These are phyloP conservation scores for Buathra laborator DNA, from an alignment of 2,888 invertebrate species.

Conservation along the genomic window DNA sequence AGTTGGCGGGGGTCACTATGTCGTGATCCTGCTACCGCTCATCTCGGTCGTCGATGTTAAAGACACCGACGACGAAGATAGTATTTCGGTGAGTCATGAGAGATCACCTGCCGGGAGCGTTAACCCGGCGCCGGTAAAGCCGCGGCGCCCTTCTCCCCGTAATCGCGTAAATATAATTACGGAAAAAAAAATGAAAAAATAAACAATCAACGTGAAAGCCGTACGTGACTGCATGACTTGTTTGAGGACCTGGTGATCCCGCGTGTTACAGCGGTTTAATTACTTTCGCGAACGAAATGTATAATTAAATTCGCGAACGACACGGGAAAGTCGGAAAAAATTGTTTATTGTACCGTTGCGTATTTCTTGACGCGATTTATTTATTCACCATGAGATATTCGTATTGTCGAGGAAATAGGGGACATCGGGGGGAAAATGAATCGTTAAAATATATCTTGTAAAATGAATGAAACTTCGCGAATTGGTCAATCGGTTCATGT, in stretches of 20 bases:
- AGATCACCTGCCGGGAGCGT: conserved; percentile 32
- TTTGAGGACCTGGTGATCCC: neutral
- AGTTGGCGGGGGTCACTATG: conserved; percentile 41
- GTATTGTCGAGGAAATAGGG: too few species aligned
- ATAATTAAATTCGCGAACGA: conserved; percentile 2
- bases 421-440: too few species aligned
- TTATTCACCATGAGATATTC: too few species aligned
- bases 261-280: conserved; percentile 15
- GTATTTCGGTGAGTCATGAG: conserved; percentile 27
- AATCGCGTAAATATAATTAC: conserved; percentile 23
- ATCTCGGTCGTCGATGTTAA: neutral
- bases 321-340: neutral
- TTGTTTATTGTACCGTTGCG: neutral
- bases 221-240: conserved; percentile 3
- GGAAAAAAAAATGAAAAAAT: neutral
- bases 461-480: too few species aligned
- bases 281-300: conserved; percentile 3
- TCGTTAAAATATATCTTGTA: too few species aligned
- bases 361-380: too few species aligned
- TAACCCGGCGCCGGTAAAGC: conserved; percentile 15
- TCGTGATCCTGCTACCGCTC: neutral
- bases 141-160: neutral
- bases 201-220: conserved; percentile 45
- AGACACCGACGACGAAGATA: neutral
- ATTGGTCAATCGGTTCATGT: too few species aligned